A percentile compares a stretch with the other conserved stretches of the same genome.
These are phyloP conservation scores for Scaptodrosophila lebanonensis DNA, from an alignment of 1,140 invertebrate species.

Conservation along the genomic window DNA sequence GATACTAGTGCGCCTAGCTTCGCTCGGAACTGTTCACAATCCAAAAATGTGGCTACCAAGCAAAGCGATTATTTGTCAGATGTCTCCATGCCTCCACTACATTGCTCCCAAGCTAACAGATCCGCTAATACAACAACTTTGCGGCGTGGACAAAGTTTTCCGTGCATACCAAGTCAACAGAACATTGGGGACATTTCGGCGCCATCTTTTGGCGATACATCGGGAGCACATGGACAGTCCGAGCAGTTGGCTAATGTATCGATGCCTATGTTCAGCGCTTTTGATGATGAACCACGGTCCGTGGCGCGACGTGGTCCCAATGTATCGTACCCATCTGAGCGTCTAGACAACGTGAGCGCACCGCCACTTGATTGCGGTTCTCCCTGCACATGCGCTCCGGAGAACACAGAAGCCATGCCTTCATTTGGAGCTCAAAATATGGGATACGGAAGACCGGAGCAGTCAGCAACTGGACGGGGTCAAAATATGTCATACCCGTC, in stretches of 20 bases:
- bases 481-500: no score
- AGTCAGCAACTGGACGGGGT: no score
- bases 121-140: no score
- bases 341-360: constrained; percentile 19
- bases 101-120: background rate
- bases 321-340: constrained; percentile 12
- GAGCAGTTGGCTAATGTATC: no score
- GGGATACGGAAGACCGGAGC: no score
- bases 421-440: no score
- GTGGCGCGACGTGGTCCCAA: background rate
- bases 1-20: constrained; percentile 13
- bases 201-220: no score
- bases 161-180: constrained; percentile 11
- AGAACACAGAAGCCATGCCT: no score
- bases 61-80: constrained; percentile 19
- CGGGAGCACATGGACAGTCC: constrained; percentile 3
- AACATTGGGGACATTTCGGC: constrained; percentile 18
- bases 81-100: constrained; percentile 1
- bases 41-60: background rate
- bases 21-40: background rate
- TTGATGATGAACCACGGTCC: no score
- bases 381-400: no score
- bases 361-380: no score
- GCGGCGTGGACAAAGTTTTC: constrained; percentile 11
- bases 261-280: background rate